Conservation (phyloP, 2,888 invertebrate species). For the Trichogramma dendrolimi region DNA sequence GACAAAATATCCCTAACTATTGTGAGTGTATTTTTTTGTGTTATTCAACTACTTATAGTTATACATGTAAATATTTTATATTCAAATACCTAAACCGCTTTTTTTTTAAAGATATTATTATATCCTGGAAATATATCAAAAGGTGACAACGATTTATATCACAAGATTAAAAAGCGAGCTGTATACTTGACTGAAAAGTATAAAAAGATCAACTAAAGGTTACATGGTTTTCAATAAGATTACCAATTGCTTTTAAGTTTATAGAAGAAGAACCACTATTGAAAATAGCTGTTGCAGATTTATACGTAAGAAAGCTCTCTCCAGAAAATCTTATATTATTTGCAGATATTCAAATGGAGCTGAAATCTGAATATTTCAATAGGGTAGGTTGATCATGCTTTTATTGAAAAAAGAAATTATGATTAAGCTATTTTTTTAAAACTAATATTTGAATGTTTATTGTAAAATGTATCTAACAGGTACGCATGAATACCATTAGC, state of each 20-base stretch:
- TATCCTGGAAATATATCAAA: constrained; percentile 64
- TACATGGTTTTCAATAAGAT: constrained; percentile 66
- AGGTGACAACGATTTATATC: constrained; percentile 61
- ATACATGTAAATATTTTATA: constrained; percentile 26
- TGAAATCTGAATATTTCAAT: constrained; percentile 83
- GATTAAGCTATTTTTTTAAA: constrained; percentile 6
- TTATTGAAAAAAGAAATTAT: neutral
- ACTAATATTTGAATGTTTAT: constrained; percentile 14
- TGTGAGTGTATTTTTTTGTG: constrained; percentile 49
- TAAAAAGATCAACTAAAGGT: constrained; percentile 65
- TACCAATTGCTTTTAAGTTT: constrained; percentile 50
- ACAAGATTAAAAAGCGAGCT: constrained; percentile 62
- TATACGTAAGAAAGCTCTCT: constrained; percentile 66
- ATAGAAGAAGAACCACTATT: constrained; percentile 43
- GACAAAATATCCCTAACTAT: constrained; percentile 76
- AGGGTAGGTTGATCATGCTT: constrained; percentile 57
- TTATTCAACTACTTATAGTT: neutral
- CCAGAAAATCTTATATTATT: constrained; percentile 71
- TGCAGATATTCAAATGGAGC: constrained; percentile 64
- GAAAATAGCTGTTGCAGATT: constrained; percentile 62
- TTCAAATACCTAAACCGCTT: constrained; percentile 12
- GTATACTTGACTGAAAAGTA: constrained; percentile 63
- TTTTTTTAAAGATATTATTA: constrained; percentile 57
- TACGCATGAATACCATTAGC: constrained; percentile 90
- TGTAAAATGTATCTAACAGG: constrained; percentile 54